Conservation (phyloP, 1,140 invertebrate species). For the Achatina immaculata region DNA sequence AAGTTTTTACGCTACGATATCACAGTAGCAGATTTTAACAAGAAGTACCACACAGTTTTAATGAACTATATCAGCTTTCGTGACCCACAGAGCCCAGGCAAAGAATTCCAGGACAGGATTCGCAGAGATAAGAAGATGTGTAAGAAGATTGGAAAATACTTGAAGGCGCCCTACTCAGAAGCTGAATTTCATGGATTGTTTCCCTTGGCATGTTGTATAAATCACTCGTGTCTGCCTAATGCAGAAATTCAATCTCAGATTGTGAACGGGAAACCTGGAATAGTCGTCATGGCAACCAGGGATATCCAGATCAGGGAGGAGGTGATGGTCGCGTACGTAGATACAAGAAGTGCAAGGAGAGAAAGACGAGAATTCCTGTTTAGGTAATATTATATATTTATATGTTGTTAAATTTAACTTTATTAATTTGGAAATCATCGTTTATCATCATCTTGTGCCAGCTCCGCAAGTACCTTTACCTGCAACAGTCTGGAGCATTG, state of each 20-base stretch:
- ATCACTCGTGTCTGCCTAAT: conserved; percentile 59
- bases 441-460: background rate
- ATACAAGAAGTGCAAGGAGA: conserved; percentile 26
- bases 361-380: conserved; percentile 33
- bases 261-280: conserved; percentile 48
- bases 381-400: background rate
- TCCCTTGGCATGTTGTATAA: conserved; percentile 55
- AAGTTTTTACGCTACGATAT: conserved; percentile 46
- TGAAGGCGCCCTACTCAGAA: conserved; percentile 43
- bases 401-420: background rate
- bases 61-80: conserved; percentile 43
- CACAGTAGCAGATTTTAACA: conserved; percentile 54
- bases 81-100: conserved; percentile 48
- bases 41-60: conserved; percentile 47
- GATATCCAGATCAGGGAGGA: conserved; percentile 48
- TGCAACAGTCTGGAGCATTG: background rate
- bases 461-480: background rate
- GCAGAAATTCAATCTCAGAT: conserved; percentile 47
- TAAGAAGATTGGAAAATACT: conserved; percentile 26
- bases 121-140: conserved; percentile 28
- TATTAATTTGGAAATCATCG: background rate
- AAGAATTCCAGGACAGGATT: conserved; percentile 32
- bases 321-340: conserved; percentile 37
- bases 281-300: conserved; percentile 45
- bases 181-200: conserved; percentile 59